Percentiles rank a stretch among this genome's conserved stretches.
Evolutionary conservation across 2,797 vertebrate species (phyloP).

Genomic region (Enoplosus armatus): DNA sequence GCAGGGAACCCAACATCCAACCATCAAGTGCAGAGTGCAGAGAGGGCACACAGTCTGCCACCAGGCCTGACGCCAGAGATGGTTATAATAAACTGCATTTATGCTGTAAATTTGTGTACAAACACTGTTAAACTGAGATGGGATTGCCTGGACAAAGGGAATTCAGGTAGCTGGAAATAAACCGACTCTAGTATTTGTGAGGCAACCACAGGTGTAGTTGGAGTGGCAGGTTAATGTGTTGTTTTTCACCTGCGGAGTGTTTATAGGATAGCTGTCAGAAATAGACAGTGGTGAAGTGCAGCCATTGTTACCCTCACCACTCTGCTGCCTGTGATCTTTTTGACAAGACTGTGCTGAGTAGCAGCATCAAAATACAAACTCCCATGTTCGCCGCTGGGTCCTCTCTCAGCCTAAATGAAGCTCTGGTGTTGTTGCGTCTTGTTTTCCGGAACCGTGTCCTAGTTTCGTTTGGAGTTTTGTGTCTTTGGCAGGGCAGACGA

Average conservation of each 20-base stretch:
- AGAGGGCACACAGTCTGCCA: slow-evolving; percentile 25
- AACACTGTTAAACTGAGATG: background rate
- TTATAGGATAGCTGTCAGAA: slow-evolving; percentile 55
- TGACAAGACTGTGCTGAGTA: slow-evolving; percentile 36
- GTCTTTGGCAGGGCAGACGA: slow-evolving; percentile 52
- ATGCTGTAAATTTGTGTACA: slow-evolving; percentile 12
- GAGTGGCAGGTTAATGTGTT: slow-evolving; percentile 55
- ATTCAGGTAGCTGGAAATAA: slow-evolving; percentile 11
- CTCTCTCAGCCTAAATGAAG: background rate
- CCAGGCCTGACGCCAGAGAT: slow-evolving; percentile 7
- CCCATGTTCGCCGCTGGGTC: background rate
- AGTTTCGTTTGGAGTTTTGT: slow-evolving; percentile 45
- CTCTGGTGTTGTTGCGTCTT: slow-evolving; percentile 17
- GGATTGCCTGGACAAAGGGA: slow-evolving; percentile 10
- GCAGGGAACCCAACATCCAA: slow-evolving; percentile 30
- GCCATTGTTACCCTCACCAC: slow-evolving; percentile 1
- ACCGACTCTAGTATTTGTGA: slow-evolving; percentile 1
- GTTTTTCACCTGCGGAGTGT: slow-evolving; percentile 56
- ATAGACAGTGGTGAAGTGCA: slow-evolving; percentile 29
- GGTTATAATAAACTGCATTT: slow-evolving; percentile 25
- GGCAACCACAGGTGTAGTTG: slow-evolving; percentile 23
- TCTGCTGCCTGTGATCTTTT: slow-evolving; percentile 19
- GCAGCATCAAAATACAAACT: slow-evolving; percentile 37
- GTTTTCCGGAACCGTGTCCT: slow-evolving; percentile 42
- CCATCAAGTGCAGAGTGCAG: slow-evolving; percentile 28